Conservation (phyloP, 2,888 invertebrate genomes). For the Euzophera pinguis region DNA sequence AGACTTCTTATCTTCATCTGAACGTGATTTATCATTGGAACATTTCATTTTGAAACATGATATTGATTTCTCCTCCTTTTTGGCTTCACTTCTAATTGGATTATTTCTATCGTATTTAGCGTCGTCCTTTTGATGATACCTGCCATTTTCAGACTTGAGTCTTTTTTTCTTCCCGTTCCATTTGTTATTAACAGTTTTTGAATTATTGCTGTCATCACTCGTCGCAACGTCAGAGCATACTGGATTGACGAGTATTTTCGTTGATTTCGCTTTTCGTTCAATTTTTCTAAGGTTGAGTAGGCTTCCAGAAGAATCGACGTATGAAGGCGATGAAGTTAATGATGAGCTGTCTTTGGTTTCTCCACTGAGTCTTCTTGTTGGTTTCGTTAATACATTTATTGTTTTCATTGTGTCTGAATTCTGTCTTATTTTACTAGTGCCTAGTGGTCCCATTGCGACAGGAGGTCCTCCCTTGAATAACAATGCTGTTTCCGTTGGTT, state of each 20-base stretch:
- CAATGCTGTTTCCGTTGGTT: conserved; percentile 80
- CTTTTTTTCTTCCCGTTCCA: conserved; percentile 75
- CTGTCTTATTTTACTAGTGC: conserved; percentile 61
- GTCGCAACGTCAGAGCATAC: conserved; percentile 65
- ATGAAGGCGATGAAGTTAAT: conserved; percentile 54
- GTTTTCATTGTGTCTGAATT: conserved; percentile 56
- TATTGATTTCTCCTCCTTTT: conserved; percentile 59
- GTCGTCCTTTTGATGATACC: conserved; percentile 42
- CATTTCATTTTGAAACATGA: conserved; percentile 75
- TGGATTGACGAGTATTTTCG: conserved; percentile 73
- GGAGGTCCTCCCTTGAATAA: conserved; percentile 75
- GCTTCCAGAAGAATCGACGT: conserved; percentile 53
- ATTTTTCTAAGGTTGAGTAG: conserved; percentile 68
- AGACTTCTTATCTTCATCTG: conserved; percentile 57
- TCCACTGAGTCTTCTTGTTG: conserved; percentile 48
- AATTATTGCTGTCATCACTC: conserved; percentile 66
- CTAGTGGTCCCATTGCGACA: conserved; percentile 77
- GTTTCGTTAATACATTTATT: conserved; percentile 50
- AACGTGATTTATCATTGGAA: conserved; percentile 62
- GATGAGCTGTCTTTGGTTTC: conserved; percentile 55
- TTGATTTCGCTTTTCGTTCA: conserved; percentile 69
- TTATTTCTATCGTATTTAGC: conserved; percentile 50
- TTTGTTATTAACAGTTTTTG: conserved; percentile 53
- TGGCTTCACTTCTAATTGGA: conserved; percentile 58
- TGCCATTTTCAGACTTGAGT: conserved; percentile 50